Evolutionary conservation across 2,888 invertebrate species (phyloP).

Genomic region (Zaprionus obscuricornis): DNA sequence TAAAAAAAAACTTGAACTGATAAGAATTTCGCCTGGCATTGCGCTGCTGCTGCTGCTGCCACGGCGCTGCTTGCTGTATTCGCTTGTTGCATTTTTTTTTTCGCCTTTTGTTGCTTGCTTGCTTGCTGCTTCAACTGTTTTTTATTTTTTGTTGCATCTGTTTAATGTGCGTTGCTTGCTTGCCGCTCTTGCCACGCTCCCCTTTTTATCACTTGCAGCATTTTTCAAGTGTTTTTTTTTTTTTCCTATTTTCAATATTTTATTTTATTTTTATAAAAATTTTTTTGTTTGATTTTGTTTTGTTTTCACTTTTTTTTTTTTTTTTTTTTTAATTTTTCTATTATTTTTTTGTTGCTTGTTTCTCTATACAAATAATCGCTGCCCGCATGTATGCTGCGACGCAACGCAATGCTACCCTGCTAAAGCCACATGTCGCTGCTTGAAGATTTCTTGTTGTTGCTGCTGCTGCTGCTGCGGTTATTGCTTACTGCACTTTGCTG

Average conservation of each 20-base stretch:
- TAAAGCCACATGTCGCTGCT: neutral
- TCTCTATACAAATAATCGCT: slow-evolving; percentile 1
- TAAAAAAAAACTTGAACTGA: neutral
- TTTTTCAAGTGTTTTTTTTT: neutral
- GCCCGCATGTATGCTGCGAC: neutral
- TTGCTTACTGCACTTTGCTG: slow-evolving; percentile 4
- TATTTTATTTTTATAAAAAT: no score
- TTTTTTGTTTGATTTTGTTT: neutral
- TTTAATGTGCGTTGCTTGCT: slow-evolving; percentile 44
- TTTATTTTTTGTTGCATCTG: slow-evolving; percentile 61
- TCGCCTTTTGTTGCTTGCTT: slow-evolving; percentile 15
- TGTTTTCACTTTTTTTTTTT: neutral
- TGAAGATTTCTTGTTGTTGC: slow-evolving; percentile 20
- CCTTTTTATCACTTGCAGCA: slow-evolving; percentile 18
- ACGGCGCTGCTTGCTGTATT: neutral
- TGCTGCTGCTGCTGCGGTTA: neutral
- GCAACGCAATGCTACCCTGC: neutral
- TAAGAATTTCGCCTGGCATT: neutral
- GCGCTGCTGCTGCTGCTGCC: neutral
- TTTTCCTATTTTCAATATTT: neutral
- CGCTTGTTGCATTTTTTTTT: slow-evolving; percentile 6
- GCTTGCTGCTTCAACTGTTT: no score
- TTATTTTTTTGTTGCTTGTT: neutral
- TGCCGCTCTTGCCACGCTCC: no score
- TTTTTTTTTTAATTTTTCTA: slow-evolving; percentile 1